These are phyloP conservation scores for Bombylius major DNA, from an alignment of 2,888 invertebrate genomes.

Conservation along the genomic window DNA sequence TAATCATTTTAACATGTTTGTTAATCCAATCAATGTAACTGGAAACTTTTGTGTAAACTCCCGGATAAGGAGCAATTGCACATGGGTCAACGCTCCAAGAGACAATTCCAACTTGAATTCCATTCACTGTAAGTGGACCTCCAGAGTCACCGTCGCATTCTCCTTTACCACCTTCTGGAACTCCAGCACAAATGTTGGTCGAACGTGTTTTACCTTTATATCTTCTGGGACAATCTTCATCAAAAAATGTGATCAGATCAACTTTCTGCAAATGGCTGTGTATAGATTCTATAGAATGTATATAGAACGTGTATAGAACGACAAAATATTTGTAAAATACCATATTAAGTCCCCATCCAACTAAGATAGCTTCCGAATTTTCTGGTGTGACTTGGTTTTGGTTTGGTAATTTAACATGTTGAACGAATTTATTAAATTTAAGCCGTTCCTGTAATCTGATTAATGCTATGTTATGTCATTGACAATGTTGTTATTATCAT, in stretches of 20 bases:
- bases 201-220: conserved; percentile 24
- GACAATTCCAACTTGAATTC: conserved; percentile 35
- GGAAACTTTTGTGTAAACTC: too few species aligned
- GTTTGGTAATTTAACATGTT: conserved; percentile 24
- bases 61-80: too few species aligned
- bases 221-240: conserved; percentile 29
- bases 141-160: conserved; percentile 39
- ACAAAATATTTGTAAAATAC: too few species aligned
- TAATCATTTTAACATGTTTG: too few species aligned
- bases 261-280: conserved; percentile 35
- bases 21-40: too few species aligned
- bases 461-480: conserved; percentile 29
- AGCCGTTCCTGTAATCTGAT: too few species aligned
- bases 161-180: conserved; percentile 36
- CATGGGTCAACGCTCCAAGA: too few species aligned
- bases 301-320: too few species aligned
- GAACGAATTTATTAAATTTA: conserved; percentile 16
- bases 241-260: conserved; percentile 27
- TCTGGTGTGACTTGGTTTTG: conserved; percentile 16
- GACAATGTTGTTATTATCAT: conserved; percentile 20
- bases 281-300: too few species aligned
- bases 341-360: conserved; percentile 30
- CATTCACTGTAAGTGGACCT: conserved; percentile 32
- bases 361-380: conserved; percentile 21
- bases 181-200: conserved; percentile 37